Base-by-base conservation (phyloP, 2,797 vertebrate species). In the Gobio occitaniae region DNA sequence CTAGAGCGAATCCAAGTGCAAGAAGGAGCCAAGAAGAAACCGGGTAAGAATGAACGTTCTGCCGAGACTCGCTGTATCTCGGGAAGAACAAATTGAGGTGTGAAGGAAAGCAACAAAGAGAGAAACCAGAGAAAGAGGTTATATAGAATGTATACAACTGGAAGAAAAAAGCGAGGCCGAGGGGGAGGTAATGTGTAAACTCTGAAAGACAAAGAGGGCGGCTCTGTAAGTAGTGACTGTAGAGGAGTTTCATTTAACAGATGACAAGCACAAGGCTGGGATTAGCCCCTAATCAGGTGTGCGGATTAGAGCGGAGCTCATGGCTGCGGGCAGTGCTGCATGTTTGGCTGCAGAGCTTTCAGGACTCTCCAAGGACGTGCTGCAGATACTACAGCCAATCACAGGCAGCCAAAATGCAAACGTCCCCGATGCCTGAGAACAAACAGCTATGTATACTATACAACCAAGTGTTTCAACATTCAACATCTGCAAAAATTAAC, bases 1-100 rank as follows among this genome's bases (percentile, higher is more conserved):
- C 95, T 99, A 15, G 97, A 99, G 92, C 96, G 95, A 89, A 96
- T 97, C 89, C 98, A 99, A 94, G 96, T 98, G 85, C 95, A 98
- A 86, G 97, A 99, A 74, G 97, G 96, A 17, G 96, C 96, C 88
- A 97, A 97, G 92, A 97, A 96, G 92, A 97, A 95, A 91, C 96
- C 95, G 54, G 98, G 98, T 98, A 94, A 91, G 97, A 95, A 78
- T 89, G 87, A 85, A 78, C 79, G 36, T 78, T 84, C 56, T 59
- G 12, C 15, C 76, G 32, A 82, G 38, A 89, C 82, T 83, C 72
- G 85, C 88, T 75, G 87, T 84, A 38, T 84, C 32, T 78, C 38
- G 19, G 80, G 36, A 81, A 63, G 47, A 76, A 16, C 52, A 84
- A 76, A 71, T 56, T 65, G 71, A 77, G 59, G 61, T 69, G 72